A percentile compares a stretch with the other conserved stretches of the same genome.
These are phyloP conservation scores for Sminthurides bifidus DNA, from an alignment of 1,140 invertebrate genomes.

Conservation along the genomic window DNA sequence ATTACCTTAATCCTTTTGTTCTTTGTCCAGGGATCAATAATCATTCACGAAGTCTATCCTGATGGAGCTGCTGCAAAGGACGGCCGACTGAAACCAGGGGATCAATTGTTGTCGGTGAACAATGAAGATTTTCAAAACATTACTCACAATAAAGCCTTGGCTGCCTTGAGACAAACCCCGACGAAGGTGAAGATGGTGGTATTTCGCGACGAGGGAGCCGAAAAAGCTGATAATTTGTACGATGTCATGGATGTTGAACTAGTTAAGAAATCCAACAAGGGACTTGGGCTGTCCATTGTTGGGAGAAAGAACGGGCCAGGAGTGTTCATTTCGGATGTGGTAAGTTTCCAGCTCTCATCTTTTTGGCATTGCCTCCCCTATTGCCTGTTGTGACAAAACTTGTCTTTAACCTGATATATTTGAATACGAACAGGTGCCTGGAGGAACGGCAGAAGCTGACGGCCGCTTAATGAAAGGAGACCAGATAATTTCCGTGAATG, in stretches of 20 bases:
- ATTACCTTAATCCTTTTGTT: too few relatives aligned
- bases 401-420: background rate
- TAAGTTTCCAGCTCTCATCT: constrained; percentile 41
- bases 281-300: constrained; percentile 79
- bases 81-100: constrained; percentile 75
- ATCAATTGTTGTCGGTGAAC: constrained; percentile 73
- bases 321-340: constrained; percentile 89
- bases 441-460: constrained; percentile 81
- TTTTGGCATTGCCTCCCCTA: background rate
- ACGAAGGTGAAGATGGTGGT: constrained; percentile 76
- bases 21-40: constrained; percentile 63
- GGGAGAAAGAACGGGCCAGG: constrained; percentile 75
- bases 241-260: constrained; percentile 81
- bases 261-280: constrained; percentile 80
- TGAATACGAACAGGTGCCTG: constrained; percentile 36
- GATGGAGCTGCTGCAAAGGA: constrained; percentile 85
- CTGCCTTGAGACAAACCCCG: constrained; percentile 57
- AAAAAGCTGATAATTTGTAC: constrained; percentile 55
- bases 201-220: constrained; percentile 60
- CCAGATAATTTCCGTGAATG: constrained; percentile 72
- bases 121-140: constrained; percentile 58
- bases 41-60: constrained; percentile 84
- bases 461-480: constrained; percentile 86
- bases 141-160: constrained; percentile 49
- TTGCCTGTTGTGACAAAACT: too few relatives aligned